Base-by-base conservation (phyloP, 2,888 invertebrate species). In the Alentia gelatinosa region DNA sequence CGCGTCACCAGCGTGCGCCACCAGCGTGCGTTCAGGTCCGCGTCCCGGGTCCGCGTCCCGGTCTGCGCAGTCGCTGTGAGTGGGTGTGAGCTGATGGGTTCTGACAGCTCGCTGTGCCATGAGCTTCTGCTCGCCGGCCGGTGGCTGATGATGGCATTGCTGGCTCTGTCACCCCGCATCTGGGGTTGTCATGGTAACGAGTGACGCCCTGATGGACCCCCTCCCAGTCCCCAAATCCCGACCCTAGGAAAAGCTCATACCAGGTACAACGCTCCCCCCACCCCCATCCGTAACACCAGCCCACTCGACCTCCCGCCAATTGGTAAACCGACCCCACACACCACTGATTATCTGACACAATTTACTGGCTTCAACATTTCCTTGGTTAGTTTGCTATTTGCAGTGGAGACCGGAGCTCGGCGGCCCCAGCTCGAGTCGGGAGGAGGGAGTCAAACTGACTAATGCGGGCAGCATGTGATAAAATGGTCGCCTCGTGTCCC, bases 81-180 rank as follows among this genome's bases (percentile, higher is more conserved):
- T 39, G 37, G 79, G 37, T 4, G 37, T 35, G 79, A 79, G 79
- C 39, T 79, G 79, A 79, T 79, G 79, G 35, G 79, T 23, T 35
- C 23, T 79, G 79, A 79, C 79, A 79, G 37, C 23, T 79, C 79
- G 39, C 79, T 79, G 26, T 79, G 79, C 15, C 37, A 35, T 3
- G 79, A 79, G 79, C 79, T 1, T 35, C 79, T 79, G 37, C 79
- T 26, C 23, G 79, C 37, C 79, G 4, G 35, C 79, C 35, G 37
- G 35, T n/a, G 4, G 42, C 86, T 50, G 86, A 86, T 86, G 86
- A 86, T 86, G 86, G 42, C 86, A 86, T 86, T 50, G 50, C 86
- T 42, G 86, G 50, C 30, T 42, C 86, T 86, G 86, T 86, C 86
- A 86, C 42, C 86, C 86, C 30, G 86, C 86, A 86, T 86, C 86